phyloP scores from a whole-genome alignment of 1,140 invertebrate species.

The Scaptomyza graminum region DNA sequence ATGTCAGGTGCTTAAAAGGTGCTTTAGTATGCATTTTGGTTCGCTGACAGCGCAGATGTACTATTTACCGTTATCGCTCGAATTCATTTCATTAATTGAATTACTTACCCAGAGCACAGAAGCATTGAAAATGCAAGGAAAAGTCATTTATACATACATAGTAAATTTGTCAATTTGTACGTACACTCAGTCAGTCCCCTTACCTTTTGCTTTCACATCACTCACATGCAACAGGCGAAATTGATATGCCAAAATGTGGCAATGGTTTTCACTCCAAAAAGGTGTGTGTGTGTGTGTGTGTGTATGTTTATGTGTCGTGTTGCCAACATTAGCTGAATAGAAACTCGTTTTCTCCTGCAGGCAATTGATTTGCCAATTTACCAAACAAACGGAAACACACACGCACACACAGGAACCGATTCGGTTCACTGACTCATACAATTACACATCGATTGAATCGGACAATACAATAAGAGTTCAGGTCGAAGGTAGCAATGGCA shows the following conservation, averaged over 20 bases:
- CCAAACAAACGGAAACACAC: conserved; percentile 50
- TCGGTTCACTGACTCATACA: conserved; percentile 50
- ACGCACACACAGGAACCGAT: conserved; percentile 21
- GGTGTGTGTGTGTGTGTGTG: background rate
- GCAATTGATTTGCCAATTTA: conserved; percentile 73
- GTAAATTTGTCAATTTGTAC: conserved; percentile 36
- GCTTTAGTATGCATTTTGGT: conserved; percentile 9
- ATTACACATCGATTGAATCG: conserved; percentile 41
- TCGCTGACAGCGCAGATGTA: conserved; percentile 35
- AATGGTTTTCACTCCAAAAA: conserved; percentile 13
- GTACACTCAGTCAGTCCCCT: background rate
- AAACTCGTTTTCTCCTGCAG: conserved; percentile 16
- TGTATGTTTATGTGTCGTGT: background rate
- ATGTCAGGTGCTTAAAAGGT: conserved; percentile 1
- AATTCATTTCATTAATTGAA: conserved; percentile 64
- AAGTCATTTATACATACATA: conserved; percentile 31
- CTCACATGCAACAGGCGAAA: conserved; percentile 42
- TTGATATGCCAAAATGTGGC: conserved; percentile 21
- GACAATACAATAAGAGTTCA: conserved; percentile 2
- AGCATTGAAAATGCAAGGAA: background rate
- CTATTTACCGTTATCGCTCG: conserved; percentile 49
- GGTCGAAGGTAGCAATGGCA: background rate
- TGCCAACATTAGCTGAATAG: conserved; percentile 21
- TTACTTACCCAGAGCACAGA: conserved; percentile 38
- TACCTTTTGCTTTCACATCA: background rate